phyloP scores from a whole-genome alignment of 2,797 vertebrate species.

The Aldrovandia affinis region DNA sequence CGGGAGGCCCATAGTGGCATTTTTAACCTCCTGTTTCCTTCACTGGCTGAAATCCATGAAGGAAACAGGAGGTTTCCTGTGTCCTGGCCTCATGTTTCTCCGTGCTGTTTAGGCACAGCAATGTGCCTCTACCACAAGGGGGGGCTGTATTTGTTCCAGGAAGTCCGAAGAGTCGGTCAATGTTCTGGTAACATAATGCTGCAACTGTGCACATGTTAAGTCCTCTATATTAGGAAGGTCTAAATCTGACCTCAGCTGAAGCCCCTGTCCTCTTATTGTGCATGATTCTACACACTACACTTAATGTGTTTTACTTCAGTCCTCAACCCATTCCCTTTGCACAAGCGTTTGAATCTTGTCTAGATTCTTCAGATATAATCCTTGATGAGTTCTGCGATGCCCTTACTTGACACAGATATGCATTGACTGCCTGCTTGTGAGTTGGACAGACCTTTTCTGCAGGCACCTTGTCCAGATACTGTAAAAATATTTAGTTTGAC shows the following conservation, averaged over 20 bases:
- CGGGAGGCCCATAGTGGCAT: no score
- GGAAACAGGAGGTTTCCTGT: no score
- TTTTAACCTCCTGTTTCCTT: no score
- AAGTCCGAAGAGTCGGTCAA: neutral
- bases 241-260: neutral
- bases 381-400: neutral
- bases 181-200: conserved; percentile 9
- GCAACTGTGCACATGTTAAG: conserved; percentile 18
- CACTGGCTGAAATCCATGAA: no score
- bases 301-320: neutral
- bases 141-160: neutral
- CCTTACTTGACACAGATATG: neutral
- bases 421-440: neutral
- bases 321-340: neutral
- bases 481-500: no score
- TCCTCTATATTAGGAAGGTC: conserved; percentile 21
- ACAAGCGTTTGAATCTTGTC: neutral
- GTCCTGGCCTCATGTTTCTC: neutral
- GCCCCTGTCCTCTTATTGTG: neutral
- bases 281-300: neutral
- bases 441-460: no score
- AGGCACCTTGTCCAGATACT: no score
- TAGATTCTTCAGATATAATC: neutral
- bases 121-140: neutral
- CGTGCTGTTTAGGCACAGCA: neutral